Conservation (phyloP, 2,888 invertebrate genomes). For the Siphlonurus alternatus region DNA sequence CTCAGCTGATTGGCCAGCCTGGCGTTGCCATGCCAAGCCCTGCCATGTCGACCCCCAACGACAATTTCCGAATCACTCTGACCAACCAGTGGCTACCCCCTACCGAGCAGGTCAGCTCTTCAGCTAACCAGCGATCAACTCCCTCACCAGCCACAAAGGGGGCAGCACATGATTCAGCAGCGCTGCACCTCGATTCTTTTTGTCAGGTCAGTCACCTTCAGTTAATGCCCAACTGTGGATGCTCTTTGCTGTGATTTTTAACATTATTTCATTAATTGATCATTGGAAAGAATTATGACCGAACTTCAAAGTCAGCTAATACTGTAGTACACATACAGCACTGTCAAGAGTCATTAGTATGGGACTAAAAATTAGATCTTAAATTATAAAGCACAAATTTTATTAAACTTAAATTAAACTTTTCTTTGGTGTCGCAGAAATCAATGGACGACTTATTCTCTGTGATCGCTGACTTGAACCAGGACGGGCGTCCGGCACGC, state of each 20-base stretch:
- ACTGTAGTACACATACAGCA: too few relatives aligned
- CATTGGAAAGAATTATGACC: too few relatives aligned
- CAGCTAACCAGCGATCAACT: not conserved
- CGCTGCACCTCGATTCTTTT: constrained; percentile 56
- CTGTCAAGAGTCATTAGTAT: too few relatives aligned
- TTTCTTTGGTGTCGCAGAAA: constrained; percentile 30
- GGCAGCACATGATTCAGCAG: constrained; percentile 38
- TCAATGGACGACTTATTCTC: constrained; percentile 74
- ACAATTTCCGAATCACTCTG: constrained; percentile 1
- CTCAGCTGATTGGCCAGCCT: not conserved
- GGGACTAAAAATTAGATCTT: not conserved
- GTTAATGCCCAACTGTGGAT: too few relatives aligned
- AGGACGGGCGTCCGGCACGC: not conserved
- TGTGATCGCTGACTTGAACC: constrained; percentile 72
- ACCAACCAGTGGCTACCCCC: not conserved
- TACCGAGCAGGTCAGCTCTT: not conserved
- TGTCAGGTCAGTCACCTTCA: constrained; percentile 39
- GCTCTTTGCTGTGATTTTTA: too few relatives aligned
- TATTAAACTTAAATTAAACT: too few relatives aligned
- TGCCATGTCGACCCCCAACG: not conserved
- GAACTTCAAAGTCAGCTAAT: too few relatives aligned
- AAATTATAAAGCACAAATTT: too few relatives aligned
- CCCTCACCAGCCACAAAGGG: constrained; percentile 20
- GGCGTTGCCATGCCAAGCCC: not conserved
- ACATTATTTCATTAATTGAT: too few relatives aligned